Conservation (phyloP, 2,113 vertebrate genomes). For the Brachionichthys hirsutus region DNA sequence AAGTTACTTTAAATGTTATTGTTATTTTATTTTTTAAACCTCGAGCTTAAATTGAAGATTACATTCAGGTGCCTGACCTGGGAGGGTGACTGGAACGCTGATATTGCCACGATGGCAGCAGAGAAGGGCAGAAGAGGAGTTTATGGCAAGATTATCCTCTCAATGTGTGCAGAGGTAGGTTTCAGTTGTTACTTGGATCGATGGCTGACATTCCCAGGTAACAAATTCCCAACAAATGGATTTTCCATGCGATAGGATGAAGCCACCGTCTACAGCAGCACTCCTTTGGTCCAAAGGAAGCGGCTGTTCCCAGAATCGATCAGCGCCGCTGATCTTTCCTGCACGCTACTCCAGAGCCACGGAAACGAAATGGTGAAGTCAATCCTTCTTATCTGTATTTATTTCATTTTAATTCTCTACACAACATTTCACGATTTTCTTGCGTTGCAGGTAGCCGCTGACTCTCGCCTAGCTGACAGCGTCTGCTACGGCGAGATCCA, state of each 20-base stretch:
- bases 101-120: conserved; percentile 72
- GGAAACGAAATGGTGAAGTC: conserved; percentile 59
- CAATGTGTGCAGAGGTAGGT: conserved; percentile 78
- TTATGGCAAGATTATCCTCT: conserved; percentile 81
- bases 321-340: conserved; percentile 54
- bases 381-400: accelerated
- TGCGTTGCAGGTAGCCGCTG: conserved; percentile 45
- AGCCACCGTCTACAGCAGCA: conserved; percentile 72
- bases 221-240: too few species aligned
- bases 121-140: conserved; percentile 75
- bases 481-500: conserved; percentile 63
- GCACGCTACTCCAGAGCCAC: conserved; percentile 36
- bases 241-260: conserved; percentile 44
- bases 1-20: too few species aligned
- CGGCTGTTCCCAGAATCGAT: conserved; percentile 38
- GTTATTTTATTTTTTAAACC: too few species aligned
- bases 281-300: conserved; percentile 60
- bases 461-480: conserved; percentile 55
- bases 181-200: too few species aligned
- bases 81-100: conserved; percentile 83
- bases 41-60: background rate
- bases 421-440: background rate
- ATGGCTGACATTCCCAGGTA: too few species aligned
- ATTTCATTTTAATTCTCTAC: background rate
- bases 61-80: conserved; percentile 82